Percentiles rank a stretch among this genome's conserved stretches.
These are phyloP conservation scores for Tolypeutes matacus DNA, from an alignment of 2,797 vertebrate genomes.

Conservation along the genomic window DNA sequence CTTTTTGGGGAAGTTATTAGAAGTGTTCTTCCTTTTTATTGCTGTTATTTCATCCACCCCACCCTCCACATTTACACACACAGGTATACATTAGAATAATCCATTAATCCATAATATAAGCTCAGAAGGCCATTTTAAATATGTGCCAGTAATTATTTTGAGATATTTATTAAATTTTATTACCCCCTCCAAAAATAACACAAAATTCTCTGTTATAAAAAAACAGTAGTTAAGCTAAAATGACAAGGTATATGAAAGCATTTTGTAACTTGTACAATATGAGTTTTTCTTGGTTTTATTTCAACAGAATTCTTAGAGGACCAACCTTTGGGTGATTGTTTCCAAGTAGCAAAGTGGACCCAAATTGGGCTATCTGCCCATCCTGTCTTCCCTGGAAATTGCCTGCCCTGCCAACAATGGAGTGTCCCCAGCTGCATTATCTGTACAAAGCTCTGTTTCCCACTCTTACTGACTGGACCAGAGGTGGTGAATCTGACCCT, in stretches of 20 bases:
- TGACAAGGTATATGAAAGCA: neutral
- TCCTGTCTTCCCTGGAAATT: neutral
- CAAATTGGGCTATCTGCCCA: neutral
- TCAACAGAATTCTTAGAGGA: neutral
- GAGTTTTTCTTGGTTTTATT: neutral
- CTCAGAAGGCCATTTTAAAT: neutral
- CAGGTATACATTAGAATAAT: neutral
- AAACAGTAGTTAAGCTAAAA: neutral
- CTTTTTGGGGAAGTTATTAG: neutral
- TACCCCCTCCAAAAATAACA: neutral
- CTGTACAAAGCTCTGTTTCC: neutral
- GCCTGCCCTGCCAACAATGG: neutral
- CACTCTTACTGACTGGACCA: neutral
- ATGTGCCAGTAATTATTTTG: slow-evolving; percentile 7
- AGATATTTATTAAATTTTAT: neutral
- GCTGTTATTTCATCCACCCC: neutral
- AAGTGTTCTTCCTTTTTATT: neutral
- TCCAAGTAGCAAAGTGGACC: neutral
- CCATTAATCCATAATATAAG: slow-evolving; percentile 3
- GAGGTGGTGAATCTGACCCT: neutral
- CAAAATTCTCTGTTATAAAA: neutral
- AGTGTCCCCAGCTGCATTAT: neutral
- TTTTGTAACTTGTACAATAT: neutral
- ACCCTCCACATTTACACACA: neutral
- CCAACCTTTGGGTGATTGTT: neutral